Evolutionary conservation across 2,888 invertebrate genomes (phyloP), one percentile per base, ranked within the genome.

Genomic region (Tenthredo scrophulariae): DNA sequence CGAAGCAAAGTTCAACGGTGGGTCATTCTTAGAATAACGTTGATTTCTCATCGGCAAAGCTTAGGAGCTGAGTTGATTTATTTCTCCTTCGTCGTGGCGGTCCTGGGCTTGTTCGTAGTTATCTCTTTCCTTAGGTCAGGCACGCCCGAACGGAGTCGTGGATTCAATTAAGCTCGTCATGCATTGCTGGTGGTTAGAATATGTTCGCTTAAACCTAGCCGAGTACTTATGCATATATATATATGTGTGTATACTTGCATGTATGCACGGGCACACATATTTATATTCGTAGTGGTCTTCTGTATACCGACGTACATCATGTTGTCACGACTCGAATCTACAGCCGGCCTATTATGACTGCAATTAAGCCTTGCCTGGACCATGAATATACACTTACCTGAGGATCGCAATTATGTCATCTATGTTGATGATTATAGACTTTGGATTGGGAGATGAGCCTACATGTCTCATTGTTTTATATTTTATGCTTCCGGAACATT

Each of bases 91-190:
- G 50, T 79, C 29, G 77, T 54, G 77, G 58, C 79, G 62, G 79
- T 80, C 79, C 62, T 62, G 37, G 37, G 62, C 79, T 80, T 80
- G 79, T 80, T 58, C 79, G 10, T 22, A 80, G 79, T 80, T 80
- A 80, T 83, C 67, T 83, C 83, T 83, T 70, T 67, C 67, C 33
- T 83, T 29, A 18, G 67, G 67, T 83, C 83, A 70, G 83, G 67
- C 67, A 83, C 83, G 83, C 83, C 83, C 67, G 83, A 83, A 83
- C 67, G 22, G n/a, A 83, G 67, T 83, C 67, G 65, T 83, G 83
- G 67, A 83, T 83, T 83, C 83, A 83, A 83, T 83, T 83, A 83
- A 83, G 62, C 67, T 83, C 67, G 83, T 83, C 83, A 83, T 83
- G 83, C 83, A 83, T 83, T 65, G 83, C 67, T 65, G 26, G 67